Base-by-base conservation (phyloP, 2,888 invertebrate species). In the Pachliopta kotzebuea region DNA sequence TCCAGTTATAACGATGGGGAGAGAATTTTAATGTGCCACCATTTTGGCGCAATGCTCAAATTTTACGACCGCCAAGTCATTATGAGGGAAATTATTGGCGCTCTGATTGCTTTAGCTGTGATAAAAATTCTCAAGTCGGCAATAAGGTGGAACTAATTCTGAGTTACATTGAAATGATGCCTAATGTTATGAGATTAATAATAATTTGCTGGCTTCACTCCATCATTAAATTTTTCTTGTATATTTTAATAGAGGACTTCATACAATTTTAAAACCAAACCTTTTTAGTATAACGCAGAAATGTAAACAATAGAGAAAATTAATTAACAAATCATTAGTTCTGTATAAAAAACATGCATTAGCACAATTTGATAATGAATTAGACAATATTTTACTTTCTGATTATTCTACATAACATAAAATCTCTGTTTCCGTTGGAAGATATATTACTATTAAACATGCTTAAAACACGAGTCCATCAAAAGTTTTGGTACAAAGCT, bases 21-120 rank as follows among this genome's bases (percentile, higher is more conserved):
- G 90, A 85, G 90, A 90, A 91, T 91, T 91, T 91, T 91, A 91
- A 91, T 90, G 90, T 88, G 83, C 89, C 88, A 88, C 90, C 90
- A 90, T 91, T 90, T 90, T 88, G 89, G 90, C 90, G 89, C 90
- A 90, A 88, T 89, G 90, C 90, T 90, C 89, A 90, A 90, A 90
- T 90, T 91, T 91, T 90, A 91, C 86, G 90, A 89, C 84, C 89
- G 74, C 82, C 78, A 76, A 85, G 90, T 91, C 90, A 90, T 91
- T 90, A 91, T 90, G 90, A 91, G 86, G 87, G 90, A 90, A 90
- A 91, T 91, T 90, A 90, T 90, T 89, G 90, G 90, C 87, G 86
- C 88, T 88, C 89, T 91, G 90, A 91, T 90, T 91, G 90, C 90
- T 88, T 87, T 84, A 82, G 82, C 87, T 82, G 90, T 90, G 90